Percentiles rank a stretch among this genome's conserved stretches.
Evolutionary conservation across 2,888 invertebrate species (phyloP).

Genomic region (Electrophaes corylata): DNA sequence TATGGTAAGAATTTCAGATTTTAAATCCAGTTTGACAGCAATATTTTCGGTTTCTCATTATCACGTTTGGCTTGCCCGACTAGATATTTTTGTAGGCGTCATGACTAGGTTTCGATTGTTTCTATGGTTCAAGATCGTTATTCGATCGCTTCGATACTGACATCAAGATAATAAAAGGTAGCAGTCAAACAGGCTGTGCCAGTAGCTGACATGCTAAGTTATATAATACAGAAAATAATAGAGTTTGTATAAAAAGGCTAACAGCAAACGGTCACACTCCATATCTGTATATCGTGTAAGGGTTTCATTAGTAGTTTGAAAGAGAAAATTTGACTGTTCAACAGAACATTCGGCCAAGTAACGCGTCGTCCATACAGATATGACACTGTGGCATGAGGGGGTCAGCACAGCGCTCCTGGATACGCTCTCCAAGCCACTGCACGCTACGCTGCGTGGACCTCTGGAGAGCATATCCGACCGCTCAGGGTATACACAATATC

Average conservation of each 20-base stretch:
- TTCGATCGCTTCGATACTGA: slow-evolving; percentile 7
- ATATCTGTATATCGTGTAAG: slow-evolving; percentile 71
- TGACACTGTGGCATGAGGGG: slow-evolving; percentile 75
- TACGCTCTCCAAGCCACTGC: slow-evolving; percentile 54
- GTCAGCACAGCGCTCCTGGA: slow-evolving; percentile 58
- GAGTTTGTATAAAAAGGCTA: slow-evolving; percentile 60
- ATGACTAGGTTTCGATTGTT: slow-evolving; percentile 13
- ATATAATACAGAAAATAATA: slow-evolving; percentile 12
- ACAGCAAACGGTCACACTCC: slow-evolving; percentile 67
- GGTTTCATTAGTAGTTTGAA: slow-evolving; percentile 39
- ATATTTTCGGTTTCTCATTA: slow-evolving; percentile 4
- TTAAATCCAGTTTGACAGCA: neutral
- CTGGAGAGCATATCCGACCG: slow-evolving; percentile 62
- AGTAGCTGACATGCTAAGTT: slow-evolving; percentile 11
- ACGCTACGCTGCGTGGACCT: slow-evolving; percentile 3
- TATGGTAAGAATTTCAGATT: neutral
- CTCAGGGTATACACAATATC: slow-evolving; percentile 1
- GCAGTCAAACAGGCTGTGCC: slow-evolving; percentile 10
- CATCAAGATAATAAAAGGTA: neutral
- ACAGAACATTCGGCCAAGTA: slow-evolving; percentile 54
- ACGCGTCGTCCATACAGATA: slow-evolving; percentile 75
- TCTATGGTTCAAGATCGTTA: slow-evolving; percentile 12
- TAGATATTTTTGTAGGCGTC: neutral
- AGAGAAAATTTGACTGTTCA: slow-evolving; percentile 75
- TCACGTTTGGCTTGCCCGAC: slow-evolving; percentile 19